Base-by-base conservation (phyloP, 2,888 invertebrate species). In the Embidobia sp. region DNA sequence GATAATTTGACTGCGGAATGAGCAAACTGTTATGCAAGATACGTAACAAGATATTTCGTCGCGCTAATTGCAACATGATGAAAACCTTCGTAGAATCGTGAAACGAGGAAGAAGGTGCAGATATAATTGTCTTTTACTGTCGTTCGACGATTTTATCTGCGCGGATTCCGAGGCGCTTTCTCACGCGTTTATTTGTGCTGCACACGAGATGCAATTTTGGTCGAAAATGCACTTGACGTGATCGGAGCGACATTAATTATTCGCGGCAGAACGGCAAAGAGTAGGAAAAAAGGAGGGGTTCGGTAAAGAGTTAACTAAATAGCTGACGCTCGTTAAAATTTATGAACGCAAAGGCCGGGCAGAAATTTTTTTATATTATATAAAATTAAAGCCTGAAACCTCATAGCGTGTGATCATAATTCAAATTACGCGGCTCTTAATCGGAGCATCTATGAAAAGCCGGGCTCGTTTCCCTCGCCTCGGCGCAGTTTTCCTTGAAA, bases 371-470 rank as follows among this genome's bases (percentile, higher is more conserved):
- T 46, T 55, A 72, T 76, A 59, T 69, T 57, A 69, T 70, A 73
- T 78, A 73, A 78, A 73, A 73, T 57, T 46, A 7, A 49, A 53
- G 48, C n/a, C 59, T 48, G 37, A 53, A 73, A 61, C 37, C 66
- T 57, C 77, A 66, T 74, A 69, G 77, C 74, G 59, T 70, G 70
- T 16, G 70, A 74, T 74, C 61, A 51, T 70, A 66, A 74, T 74
- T 78, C 64, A 74, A 78, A 74, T 77, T 73, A 64, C 49, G 57
- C 57, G 61, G 15, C 35, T 5, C 19, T 63, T 78, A 72, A 78
- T 78, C 78, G 27, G 59, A 40, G 19, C 55, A 74, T 78, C 70
- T 75, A 78, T 66, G 73, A 78, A 78, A 70, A 64, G 35, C 31
- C 55, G 61, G 61, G 63, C 46, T 59, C 19, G 37, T 69, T 77